Evolutionary conservation across 2,113 vertebrate species (phyloP).

Genomic region (Percina caprodes): DNA sequence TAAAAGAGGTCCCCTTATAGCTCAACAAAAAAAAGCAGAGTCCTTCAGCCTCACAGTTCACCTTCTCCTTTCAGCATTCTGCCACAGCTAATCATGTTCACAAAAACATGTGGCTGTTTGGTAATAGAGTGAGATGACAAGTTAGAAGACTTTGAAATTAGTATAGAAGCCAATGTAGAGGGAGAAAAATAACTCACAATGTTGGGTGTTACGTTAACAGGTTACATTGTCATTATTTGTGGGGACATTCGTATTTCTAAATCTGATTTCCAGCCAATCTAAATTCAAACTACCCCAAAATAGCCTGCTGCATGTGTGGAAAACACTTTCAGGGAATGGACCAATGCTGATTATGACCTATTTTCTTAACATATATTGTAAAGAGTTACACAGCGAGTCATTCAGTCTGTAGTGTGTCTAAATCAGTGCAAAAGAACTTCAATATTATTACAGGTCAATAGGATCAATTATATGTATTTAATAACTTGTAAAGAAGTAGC

Average conservation of each 20-base stretch:
- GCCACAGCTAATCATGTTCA: neutral
- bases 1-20: neutral
- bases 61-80: neutral
- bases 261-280: neutral
- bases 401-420: too few species aligned
- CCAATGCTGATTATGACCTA: neutral
- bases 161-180: neutral
- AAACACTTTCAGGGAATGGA: neutral
- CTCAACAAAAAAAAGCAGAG: neutral
- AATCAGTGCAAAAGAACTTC: neutral
- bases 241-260: conserved; percentile 1
- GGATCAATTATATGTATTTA: neutral
- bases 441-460: neutral
- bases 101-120: neutral
- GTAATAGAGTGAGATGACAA: neutral
- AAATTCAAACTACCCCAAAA: neutral
- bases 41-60: conserved; percentile 7
- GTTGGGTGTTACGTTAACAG: neutral
- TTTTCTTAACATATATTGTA: neutral
- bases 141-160: neutral
- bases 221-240: neutral
- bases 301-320: neutral
- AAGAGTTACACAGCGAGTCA: neutral
- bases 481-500: neutral
- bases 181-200: neutral